These are phyloP conservation scores for Megaustenia siamemsis DNA, from an alignment of 2,888 invertebrate genomes.

Conservation along the genomic window DNA sequence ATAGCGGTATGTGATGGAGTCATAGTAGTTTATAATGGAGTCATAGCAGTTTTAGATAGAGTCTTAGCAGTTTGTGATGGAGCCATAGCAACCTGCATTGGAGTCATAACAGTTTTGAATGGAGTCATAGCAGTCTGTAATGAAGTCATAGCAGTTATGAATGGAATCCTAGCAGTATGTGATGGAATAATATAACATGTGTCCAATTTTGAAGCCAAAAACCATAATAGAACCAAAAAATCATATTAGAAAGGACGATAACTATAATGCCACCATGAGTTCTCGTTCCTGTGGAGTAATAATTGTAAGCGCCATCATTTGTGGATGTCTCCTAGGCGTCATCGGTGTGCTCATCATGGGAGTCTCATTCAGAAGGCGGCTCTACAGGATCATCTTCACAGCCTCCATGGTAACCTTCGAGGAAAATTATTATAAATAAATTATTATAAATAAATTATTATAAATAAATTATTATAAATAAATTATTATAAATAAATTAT, in stretches of 20 bases:
- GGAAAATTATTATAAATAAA: no score
- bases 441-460: no score
- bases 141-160: conserved; percentile 72
- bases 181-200: conserved; percentile 66
- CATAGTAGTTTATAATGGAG: no score
- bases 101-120: no score
- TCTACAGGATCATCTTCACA: conserved; percentile 73
- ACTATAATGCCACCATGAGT: conserved; percentile 70
- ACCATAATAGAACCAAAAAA: no score
- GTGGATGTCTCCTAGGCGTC: conserved; percentile 39
- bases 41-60: no score
- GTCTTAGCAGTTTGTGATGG: no score
- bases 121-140: conserved; percentile 76
- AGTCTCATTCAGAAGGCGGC: conserved; percentile 55
- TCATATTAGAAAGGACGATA: no score
- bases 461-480: no score
- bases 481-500: no score
- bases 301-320: conserved; percentile 58
- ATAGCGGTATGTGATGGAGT: no score
- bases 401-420: conserved; percentile 69
- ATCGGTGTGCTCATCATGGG: conserved; percentile 62
- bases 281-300: conserved; percentile 68
- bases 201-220: conserved; percentile 68
- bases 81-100: no score
- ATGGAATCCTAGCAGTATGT: conserved; percentile 62